phyloP scores from a whole-genome alignment of 2,888 invertebrate species.

The Callyntrura sp. region DNA sequence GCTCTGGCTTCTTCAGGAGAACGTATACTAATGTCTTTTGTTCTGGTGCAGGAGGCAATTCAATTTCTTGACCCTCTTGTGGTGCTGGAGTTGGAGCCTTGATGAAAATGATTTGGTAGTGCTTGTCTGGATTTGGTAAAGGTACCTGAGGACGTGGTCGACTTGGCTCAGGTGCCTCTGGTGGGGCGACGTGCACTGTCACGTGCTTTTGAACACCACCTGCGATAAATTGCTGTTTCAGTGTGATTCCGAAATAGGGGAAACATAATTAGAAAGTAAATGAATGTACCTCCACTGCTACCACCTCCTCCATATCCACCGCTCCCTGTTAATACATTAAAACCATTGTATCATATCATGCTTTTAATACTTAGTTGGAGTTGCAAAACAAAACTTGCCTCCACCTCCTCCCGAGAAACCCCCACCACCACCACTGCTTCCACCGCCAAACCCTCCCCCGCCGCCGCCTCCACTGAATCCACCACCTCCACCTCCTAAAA shows the following conservation, averaged over 20 bases:
- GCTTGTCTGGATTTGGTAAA: conserved; percentile 88
- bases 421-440: conserved; percentile 49
- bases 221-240: conserved; percentile 3
- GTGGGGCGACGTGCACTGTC: conserved; percentile 95
- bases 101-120: conserved; percentile 94
- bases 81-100: conserved; percentile 90
- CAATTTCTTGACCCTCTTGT: conserved; percentile 89
- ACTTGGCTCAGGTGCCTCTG: conserved; percentile 87
- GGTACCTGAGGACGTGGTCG: conserved; percentile 85
- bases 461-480: conserved; percentile 50
- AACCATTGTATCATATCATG: not conserved
- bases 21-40: conserved; percentile 94
- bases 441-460: too few relatives aligned
- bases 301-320: conserved; percentile 62
- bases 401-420: conserved; percentile 65
- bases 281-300: conserved; percentile 39
- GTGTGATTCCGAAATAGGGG: too few relatives aligned
- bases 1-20: conserved; percentile 94
- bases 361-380: not conserved
- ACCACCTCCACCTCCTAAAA: too few relatives aligned
- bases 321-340: conserved; percentile 9
- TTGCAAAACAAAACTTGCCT: not conserved
- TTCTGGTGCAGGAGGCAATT: conserved; percentile 91
- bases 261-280: not conserved
- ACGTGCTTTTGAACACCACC: conserved; percentile 86